phyloP scores from a whole-genome alignment of 2,113 vertebrate species.

The Microcebus ravelobensis region DNA sequence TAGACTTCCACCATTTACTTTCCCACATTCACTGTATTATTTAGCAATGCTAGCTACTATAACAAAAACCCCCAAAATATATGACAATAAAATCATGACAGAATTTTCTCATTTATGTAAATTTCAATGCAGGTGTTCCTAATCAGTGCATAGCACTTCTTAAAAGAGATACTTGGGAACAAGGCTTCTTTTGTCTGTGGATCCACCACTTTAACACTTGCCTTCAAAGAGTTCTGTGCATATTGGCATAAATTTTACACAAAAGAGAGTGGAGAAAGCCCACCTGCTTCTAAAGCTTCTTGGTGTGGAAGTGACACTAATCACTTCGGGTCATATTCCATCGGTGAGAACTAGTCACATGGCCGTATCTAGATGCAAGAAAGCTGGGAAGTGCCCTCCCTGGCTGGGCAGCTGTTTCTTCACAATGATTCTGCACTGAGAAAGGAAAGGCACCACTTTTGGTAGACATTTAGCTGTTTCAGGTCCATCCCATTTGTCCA shows the following conservation, averaged over 20 bases:
- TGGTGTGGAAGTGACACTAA: not conserved
- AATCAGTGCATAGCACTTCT: not conserved
- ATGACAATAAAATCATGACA: not conserved
- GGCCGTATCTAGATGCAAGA: not conserved
- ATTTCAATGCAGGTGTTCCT: not conserved
- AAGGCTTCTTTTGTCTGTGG: not conserved
- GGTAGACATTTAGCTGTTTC: not conserved
- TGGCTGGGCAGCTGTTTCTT: not conserved
- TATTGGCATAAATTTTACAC: not conserved
- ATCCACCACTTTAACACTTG: not conserved
- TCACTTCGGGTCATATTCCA: not conserved
- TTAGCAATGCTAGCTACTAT: not conserved
- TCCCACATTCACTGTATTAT: not conserved
- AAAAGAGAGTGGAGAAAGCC: not conserved
- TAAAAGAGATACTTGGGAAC: not conserved
- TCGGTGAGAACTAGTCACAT: not conserved
- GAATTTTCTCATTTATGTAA: not conserved
- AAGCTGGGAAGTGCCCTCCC: not conserved
- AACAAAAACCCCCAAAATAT: not conserved
- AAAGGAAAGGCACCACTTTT: not conserved
- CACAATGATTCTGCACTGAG: not conserved
- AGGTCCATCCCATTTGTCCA: not conserved
- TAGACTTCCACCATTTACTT: not conserved
- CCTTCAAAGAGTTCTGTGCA: not conserved
- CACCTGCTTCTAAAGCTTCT: not conserved